Conservation (phyloP, 2,113 vertebrate species). For the Aptenodytes patagonicus region DNA sequence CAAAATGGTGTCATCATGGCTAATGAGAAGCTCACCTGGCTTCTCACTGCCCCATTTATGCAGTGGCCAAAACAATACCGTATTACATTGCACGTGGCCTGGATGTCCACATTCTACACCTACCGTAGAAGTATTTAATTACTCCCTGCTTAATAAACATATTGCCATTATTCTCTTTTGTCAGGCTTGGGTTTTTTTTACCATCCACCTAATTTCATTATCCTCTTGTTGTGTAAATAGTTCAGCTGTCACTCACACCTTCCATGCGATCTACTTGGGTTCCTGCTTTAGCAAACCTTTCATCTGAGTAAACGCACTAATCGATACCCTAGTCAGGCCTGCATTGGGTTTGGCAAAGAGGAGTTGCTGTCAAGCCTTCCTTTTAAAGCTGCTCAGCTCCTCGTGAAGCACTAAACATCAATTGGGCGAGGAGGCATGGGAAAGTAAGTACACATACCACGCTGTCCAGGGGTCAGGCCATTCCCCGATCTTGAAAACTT, state of each 20-base stretch:
- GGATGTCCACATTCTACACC: background rate
- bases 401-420: background rate
- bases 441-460: background rate
- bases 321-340: background rate
- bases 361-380: background rate
- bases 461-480: background rate
- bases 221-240: background rate
- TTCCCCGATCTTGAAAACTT: background rate
- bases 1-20: background rate
- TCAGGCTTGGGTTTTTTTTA: background rate
- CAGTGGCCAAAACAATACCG: background rate
- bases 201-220: background rate
- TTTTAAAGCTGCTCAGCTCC: background rate
- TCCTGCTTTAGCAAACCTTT: background rate
- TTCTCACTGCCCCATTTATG: background rate
- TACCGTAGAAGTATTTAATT: background rate
- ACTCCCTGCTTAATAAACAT: background rate
- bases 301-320: accelerated
- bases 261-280: background rate
- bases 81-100: background rate
- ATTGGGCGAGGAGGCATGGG: background rate
- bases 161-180: background rate
- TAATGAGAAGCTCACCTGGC: background rate
- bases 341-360: background rate
- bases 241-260: background rate